Percentiles rank a stretch among this genome's conserved stretches.
Evolutionary conservation across 2,113 vertebrate species (phyloP).

Genomic region (Erythrocebus patas): DNA sequence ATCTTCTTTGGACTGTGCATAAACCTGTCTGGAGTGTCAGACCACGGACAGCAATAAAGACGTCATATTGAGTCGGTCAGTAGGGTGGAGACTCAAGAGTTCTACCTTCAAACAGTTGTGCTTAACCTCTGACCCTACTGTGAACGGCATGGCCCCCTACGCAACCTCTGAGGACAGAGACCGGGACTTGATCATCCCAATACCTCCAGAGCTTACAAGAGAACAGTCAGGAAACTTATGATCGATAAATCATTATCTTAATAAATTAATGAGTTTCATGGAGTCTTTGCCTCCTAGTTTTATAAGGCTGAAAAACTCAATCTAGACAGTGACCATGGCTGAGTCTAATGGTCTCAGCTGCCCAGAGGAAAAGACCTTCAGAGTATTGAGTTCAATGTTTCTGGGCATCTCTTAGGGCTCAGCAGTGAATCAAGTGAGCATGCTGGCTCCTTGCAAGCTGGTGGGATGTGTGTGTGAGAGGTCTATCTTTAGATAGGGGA

Average conservation of each 20-base stretch:
- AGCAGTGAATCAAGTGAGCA: not conserved
- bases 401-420: not conserved
- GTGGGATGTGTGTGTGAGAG: not conserved
- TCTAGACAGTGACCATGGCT: not conserved
- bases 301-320: not conserved
- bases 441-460: not conserved
- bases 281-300: not conserved
- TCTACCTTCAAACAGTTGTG: not conserved
- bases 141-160: fast-evolving
- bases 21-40: not conserved
- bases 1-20: not conserved
- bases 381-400: not conserved
- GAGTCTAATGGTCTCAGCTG: not conserved
- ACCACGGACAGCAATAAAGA: not conserved
- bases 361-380: not conserved
- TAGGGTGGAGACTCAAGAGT: not conserved
- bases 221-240: not conserved
- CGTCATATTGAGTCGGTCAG: fast-evolving
- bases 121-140: not conserved
- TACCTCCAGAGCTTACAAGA: not conserved
- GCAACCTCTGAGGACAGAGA: not conserved
- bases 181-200: not conserved
- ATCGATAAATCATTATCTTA: not conserved
- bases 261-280: not conserved
- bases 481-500: slow-evolving; percentile 65